phyloP scores from a whole-genome alignment of 2,797 vertebrate genomes.

The Etheostoma nigrum region DNA sequence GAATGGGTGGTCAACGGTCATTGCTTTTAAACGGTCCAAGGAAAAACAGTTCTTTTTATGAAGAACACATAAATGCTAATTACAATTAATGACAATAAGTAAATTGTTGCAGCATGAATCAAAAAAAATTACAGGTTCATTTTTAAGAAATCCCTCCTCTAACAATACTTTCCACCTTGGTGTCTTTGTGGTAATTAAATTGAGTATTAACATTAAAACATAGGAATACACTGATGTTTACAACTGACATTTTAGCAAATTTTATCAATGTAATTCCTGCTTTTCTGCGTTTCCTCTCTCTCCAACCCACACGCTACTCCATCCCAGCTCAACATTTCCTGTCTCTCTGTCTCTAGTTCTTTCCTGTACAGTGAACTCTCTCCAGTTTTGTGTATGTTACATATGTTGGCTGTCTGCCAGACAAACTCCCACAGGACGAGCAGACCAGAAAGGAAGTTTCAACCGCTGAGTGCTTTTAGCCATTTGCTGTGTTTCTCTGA shows the following conservation, averaged over 20 bases:
- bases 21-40: neutral
- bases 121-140: neutral
- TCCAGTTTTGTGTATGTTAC: constrained; percentile 32
- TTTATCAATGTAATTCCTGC: neutral
- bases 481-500: constrained; percentile 19
- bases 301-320: neutral
- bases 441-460: constrained; percentile 34
- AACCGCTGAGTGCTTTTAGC: constrained; percentile 38
- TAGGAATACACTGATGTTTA: constrained; percentile 2
- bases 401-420: constrained; percentile 40
- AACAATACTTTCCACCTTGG: neutral
- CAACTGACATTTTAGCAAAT: neutral
- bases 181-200: neutral
- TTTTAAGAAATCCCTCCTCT: neutral
- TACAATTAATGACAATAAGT: neutral
- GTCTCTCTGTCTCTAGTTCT: neutral
- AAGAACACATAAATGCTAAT: neutral
- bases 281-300: neutral
- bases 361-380: constrained; percentile 8
- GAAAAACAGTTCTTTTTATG: neutral
- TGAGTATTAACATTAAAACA: no score
- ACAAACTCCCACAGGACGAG: constrained; percentile 32
- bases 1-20: neutral
- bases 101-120: neutral
- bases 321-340: neutral